These are phyloP conservation scores for Anticlea derivata DNA, from an alignment of 2,888 invertebrate species.

Conservation along the genomic window DNA sequence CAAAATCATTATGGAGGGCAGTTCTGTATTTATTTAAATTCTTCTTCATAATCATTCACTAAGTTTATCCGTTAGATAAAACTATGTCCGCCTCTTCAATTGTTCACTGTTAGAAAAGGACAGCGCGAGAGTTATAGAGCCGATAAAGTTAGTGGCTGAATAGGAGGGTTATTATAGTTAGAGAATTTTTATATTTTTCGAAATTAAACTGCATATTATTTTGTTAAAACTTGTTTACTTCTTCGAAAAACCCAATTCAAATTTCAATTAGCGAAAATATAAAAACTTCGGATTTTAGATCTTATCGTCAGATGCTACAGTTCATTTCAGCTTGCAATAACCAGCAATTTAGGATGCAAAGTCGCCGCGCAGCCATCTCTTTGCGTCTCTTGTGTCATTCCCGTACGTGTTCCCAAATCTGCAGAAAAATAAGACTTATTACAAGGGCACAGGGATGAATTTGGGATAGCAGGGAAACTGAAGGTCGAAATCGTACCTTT, in stretches of 20 bases:
- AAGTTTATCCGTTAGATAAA: no score
- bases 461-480: conserved; percentile 1
- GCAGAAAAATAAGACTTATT: conserved; percentile 5
- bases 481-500: conserved; percentile 39
- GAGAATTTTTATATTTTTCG: conserved; percentile 7
- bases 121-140: no score
- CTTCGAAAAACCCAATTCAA: conserved; percentile 22
- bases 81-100: no score
- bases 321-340: conserved; percentile 22
- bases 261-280: conserved; percentile 34
- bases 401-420: conserved; percentile 91
- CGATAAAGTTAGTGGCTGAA: no score
- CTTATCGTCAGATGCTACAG: conserved; percentile 19
- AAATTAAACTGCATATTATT: conserved; percentile 21
- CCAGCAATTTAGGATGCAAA: conserved; percentile 62
- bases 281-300: conserved; percentile 41
- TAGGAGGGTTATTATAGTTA: no score
- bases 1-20: no score
- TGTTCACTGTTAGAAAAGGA: no score
- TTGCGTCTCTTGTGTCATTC: conserved; percentile 88
- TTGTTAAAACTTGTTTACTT: conserved; percentile 20
- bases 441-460: neutral
- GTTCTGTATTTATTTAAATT: no score
- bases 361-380: conserved; percentile 88
- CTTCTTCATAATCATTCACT: no score